Conservation (phyloP, 2,888 invertebrate genomes). For the Pilophorus perplexus region DNA sequence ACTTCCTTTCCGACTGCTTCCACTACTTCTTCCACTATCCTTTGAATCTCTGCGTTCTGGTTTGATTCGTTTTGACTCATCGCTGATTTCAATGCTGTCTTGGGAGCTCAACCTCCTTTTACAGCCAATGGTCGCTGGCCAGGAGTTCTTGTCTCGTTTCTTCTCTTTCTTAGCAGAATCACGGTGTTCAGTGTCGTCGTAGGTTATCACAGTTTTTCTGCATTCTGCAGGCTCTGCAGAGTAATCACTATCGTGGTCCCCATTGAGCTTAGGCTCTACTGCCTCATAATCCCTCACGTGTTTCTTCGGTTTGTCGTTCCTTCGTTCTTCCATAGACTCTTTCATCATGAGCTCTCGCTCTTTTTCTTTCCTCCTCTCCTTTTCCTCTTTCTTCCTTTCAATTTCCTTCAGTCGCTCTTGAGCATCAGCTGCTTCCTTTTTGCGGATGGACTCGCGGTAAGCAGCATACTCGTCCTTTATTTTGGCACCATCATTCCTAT, state of each 20-base stretch:
- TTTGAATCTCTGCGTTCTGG: slow-evolving; percentile 67
- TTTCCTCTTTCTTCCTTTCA: slow-evolving; percentile 48
- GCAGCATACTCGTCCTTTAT: slow-evolving; percentile 13
- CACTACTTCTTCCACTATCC: slow-evolving; percentile 56
- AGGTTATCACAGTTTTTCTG: slow-evolving; percentile 53
- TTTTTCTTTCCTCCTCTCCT: slow-evolving; percentile 46
- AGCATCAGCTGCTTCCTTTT: slow-evolving; percentile 27
- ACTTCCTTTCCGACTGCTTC: slow-evolving; percentile 49
- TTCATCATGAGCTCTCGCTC: slow-evolving; percentile 36
- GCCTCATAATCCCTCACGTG: slow-evolving; percentile 46
- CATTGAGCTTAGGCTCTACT: slow-evolving; percentile 49
- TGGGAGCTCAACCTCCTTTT: slow-evolving; percentile 78
- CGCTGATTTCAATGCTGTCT: slow-evolving; percentile 62
- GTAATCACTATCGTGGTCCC: slow-evolving; percentile 46
- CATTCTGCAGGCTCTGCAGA: slow-evolving; percentile 49
- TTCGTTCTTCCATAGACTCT: slow-evolving; percentile 35
- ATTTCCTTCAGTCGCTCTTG: slow-evolving; percentile 46
- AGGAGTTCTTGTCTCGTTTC: slow-evolving; percentile 61
- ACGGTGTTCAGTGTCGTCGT: slow-evolving; percentile 56
- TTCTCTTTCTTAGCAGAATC: slow-evolving; percentile 55
- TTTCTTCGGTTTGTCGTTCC: slow-evolving; percentile 48
- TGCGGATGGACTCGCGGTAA: slow-evolving; percentile 24
- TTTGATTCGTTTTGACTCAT: slow-evolving; percentile 61
- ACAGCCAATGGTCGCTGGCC: slow-evolving; percentile 63
- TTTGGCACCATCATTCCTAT: slow-evolving; percentile 11